Conservation (phyloP, 2,113 vertebrate genomes). For the Casuarius casuarius region DNA sequence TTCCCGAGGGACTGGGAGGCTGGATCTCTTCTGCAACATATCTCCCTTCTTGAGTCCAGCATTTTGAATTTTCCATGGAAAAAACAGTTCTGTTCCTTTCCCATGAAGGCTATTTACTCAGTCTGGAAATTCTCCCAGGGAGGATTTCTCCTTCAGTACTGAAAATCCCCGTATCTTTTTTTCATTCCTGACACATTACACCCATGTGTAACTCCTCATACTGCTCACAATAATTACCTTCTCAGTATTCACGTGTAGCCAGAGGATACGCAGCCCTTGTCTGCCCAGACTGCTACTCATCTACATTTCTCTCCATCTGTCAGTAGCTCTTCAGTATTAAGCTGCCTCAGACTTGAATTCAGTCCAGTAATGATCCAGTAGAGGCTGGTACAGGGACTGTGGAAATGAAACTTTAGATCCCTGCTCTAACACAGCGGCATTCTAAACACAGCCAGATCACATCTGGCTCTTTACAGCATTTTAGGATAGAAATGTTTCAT, state of each 20-base stretch:
- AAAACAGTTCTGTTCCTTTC: neutral
- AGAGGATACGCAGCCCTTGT: neutral
- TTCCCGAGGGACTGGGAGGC: neutral
- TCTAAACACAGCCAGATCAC: neutral
- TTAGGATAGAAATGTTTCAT: neutral
- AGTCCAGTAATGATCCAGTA: neutral
- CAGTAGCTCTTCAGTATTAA: neutral
- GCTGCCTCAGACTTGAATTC: neutral
- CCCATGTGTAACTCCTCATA: neutral
- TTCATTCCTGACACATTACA: neutral
- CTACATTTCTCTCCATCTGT: neutral
- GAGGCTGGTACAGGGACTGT: neutral
- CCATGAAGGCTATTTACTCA: neutral
- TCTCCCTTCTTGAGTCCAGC: neutral
- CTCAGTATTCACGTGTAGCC: fast-evolving
- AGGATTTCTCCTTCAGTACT: neutral
- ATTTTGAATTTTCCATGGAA: neutral
- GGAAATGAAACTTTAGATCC: neutral
- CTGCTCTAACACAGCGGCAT: neutral
- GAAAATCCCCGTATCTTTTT: neutral
- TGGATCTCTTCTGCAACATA: neutral
- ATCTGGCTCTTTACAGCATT: fast-evolving
- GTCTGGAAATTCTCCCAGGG: neutral
- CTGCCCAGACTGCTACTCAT: neutral
- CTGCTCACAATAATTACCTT: fast-evolving